A percentile compares a stretch with the other conserved stretches of the same genome.
Conservation (phyloP, 2,888 invertebrate genomes). For the Drosophila differens region DNA sequence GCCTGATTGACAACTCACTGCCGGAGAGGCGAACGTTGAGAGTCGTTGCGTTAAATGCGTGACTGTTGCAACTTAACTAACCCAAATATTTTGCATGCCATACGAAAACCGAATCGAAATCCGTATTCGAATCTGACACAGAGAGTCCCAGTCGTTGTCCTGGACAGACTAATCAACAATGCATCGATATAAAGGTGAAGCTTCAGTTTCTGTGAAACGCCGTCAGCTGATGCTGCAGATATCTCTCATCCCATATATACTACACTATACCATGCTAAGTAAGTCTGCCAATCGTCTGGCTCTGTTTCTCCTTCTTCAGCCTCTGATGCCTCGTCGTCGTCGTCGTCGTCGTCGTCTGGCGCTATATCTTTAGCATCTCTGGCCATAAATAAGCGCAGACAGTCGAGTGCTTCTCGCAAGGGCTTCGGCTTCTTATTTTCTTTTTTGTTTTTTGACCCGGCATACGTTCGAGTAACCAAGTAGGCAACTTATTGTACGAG, state of each 20-base stretch:
- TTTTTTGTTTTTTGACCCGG: conserved; percentile 45
- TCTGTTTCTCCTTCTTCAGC: conserved; percentile 10
- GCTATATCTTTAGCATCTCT: conserved; percentile 83
- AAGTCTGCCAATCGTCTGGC: conserved; percentile 45
- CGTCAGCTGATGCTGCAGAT: conserved; percentile 62
- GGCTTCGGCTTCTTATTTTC: conserved; percentile 31
- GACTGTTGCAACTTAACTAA: conserved; percentile 63
- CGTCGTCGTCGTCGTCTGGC: conserved; percentile 75
- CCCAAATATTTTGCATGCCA: conserved; percentile 57
- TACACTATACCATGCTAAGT: conserved; percentile 26
- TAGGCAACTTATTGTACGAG: conserved; percentile 39
- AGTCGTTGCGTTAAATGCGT: conserved; percentile 46
- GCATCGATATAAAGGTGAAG: conserved; percentile 66
- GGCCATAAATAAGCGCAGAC: conserved; percentile 82
- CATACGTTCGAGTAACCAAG: conserved; percentile 69
- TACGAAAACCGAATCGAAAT: conserved; percentile 16
- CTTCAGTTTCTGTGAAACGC: conserved; percentile 52
- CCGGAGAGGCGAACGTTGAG: neutral
- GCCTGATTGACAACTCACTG: conserved; percentile 70
- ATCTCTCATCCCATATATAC: conserved; percentile 30
- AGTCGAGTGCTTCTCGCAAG: conserved; percentile 74
- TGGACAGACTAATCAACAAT: conserved; percentile 64
- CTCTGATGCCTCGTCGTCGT: conserved; percentile 35
- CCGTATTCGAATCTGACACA: conserved; percentile 1
- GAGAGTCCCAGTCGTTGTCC: conserved; percentile 17